These are phyloP conservation scores for Halictus quadricinctus DNA, from an alignment of 2,888 invertebrate genomes.

Conservation along the genomic window DNA sequence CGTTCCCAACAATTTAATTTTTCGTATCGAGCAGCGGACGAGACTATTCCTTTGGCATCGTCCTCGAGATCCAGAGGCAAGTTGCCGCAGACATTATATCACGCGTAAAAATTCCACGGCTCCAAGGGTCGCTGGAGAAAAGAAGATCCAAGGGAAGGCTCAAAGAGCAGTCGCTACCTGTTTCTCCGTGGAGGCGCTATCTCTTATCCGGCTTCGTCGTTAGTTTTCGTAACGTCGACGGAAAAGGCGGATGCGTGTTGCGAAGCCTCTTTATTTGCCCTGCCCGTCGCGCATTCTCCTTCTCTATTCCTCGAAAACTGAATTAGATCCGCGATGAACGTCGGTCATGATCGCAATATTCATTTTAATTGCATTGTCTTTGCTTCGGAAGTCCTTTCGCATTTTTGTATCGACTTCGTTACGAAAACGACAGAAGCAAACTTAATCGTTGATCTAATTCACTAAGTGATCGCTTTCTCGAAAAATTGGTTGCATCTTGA, in stretches of 20 bases:
- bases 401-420: background rate
- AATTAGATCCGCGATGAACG: background rate
- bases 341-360: background rate
- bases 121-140: conserved; percentile 25
- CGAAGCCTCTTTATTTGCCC: conserved; percentile 54
- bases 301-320: background rate
- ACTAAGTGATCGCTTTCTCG: background rate
- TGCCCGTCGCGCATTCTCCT: conserved; percentile 6
- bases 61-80: conserved; percentile 4
- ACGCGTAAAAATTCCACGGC: conserved; percentile 56
- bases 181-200: conserved; percentile 49
- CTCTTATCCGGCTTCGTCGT: conserved; percentile 62
- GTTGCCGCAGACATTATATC: conserved; percentile 50
- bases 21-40: background rate
- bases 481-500: background rate
- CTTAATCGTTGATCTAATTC: background rate
- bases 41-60: conserved; percentile 12
- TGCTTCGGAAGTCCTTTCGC: background rate
- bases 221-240: conserved; percentile 64
- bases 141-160: conserved; percentile 35
- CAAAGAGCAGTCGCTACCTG: conserved; percentile 50
- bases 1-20: conserved; percentile 8
- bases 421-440: background rate
- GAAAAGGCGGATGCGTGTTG: conserved; percentile 51
- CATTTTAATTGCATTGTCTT: background rate